Base-by-base conservation (phyloP, 2,797 vertebrate species). In the Halcyon chelicuti region DNA sequence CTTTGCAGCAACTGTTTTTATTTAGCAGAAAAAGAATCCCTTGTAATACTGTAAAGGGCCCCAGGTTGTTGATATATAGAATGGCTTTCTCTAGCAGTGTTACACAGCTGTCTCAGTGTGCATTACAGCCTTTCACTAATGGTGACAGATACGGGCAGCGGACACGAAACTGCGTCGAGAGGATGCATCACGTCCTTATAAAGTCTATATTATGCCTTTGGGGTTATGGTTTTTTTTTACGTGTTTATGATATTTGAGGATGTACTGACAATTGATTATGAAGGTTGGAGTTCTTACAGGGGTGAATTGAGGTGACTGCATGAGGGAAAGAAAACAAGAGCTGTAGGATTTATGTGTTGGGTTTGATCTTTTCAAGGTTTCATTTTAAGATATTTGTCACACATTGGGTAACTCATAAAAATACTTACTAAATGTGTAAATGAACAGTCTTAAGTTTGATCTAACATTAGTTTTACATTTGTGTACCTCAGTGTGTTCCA, bases 1-100 rank as follows among this genome's bases (percentile, higher is more conserved):
- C 61, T 93, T 95, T 85, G 65, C 57, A 86, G 46, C 31, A 75
- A 55, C 55, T 81, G 1, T 54, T 96, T 91, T 95, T 93, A 58
- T 84, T 95, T 71, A 71, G 67, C 49, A 74, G 62, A 77, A 87
- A 85, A 83, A 63, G 35, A 87, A 88, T 93, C 72, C 68, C 68
- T 77, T 28, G 29, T 71, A 90, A 82, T 86, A 39, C 49, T 87
- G 39, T 71, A 61, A 71, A 83, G 75, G 67, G 93, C 61, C 37
- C 39, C 12, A 54, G 26, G 18, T 46, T 85, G 44, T 91, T 94
- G 77, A 23, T 44, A 15, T 42, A 57, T 0, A 5, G 13, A 37
- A 2, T 14, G 25, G 22, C 87, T 79, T 86, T 74, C 81, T 91
- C 1, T 58, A 72, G 35, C 17, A 28, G 23, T 33, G 29, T 83